phyloP scores from a whole-genome alignment of 1,140 invertebrate genomes.

The Argopecten irradians region DNA sequence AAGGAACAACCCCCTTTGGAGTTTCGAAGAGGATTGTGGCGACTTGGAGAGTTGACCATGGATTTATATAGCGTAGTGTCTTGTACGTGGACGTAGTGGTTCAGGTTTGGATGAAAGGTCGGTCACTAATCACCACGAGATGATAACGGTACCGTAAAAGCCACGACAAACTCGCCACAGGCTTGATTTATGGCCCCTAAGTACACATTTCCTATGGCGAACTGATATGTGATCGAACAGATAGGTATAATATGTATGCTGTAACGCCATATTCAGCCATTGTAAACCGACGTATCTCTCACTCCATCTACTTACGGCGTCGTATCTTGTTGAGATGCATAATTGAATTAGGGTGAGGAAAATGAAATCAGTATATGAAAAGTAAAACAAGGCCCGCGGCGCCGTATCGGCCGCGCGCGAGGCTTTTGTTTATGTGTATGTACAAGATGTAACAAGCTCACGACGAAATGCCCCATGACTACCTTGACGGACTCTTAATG shows the following conservation, averaged over 20 bases:
- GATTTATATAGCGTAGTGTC: neutral
- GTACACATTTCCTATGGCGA: neutral
- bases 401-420: conserved; percentile 10
- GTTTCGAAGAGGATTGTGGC: neutral
- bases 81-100: neutral
- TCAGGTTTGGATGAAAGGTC: neutral
- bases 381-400: conserved; percentile 10
- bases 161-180: conserved; percentile 13
- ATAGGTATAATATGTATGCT: neutral
- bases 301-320: neutral
- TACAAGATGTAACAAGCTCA: conserved; percentile 8
- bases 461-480: conserved; percentile 5
- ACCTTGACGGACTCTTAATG: conserved; percentile 8
- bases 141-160: conserved; percentile 9
- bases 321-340: conserved; percentile 6
- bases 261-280: neutral
- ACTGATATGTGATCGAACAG: neutral
- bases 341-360: conserved; percentile 16
- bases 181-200: conserved; percentile 8
- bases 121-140: neutral
- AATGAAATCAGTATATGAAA: conserved; percentile 23
- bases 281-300: neutral
- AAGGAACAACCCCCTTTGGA: neutral
- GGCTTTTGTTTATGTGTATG: conserved; percentile 21
- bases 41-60: neutral